These are phyloP conservation scores for Cephalopholis sonnerati DNA, from an alignment of 2,113 vertebrate genomes.

Conservation along the genomic window DNA sequence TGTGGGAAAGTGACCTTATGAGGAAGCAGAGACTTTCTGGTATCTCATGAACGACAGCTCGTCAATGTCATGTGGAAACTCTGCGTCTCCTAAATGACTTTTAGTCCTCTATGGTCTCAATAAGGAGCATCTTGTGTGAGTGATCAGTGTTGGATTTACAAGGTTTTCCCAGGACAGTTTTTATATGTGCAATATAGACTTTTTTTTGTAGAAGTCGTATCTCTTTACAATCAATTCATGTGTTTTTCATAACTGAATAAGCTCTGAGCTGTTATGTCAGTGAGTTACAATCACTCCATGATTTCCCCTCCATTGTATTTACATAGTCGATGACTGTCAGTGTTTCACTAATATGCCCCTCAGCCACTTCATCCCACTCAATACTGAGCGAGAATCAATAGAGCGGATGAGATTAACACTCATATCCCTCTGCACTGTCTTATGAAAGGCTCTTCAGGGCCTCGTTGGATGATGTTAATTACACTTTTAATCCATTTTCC, in stretches of 20 bases:
- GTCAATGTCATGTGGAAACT: neutral
- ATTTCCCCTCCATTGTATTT: slow-evolving; percentile 20
- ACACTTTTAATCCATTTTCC: slow-evolving; percentile 77
- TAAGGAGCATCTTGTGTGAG: neutral
- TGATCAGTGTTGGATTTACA: neutral
- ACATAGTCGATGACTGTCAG: slow-evolving; percentile 36
- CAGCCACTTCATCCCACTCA: slow-evolving; percentile 67
- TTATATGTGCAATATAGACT: neutral
- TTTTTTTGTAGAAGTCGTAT: neutral
- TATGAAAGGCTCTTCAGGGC: slow-evolving; percentile 75
- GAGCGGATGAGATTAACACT: slow-evolving; percentile 72
- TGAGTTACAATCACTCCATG: slow-evolving; percentile 29
- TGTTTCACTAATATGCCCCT: slow-evolving; percentile 54
- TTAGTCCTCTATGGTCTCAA: neutral
- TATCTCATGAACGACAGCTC: neutral
- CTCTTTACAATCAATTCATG: neutral
- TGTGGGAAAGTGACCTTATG: slow-evolving; percentile 16
- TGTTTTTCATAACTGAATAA: neutral
- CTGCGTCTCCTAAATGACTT: neutral
- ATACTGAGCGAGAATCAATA: slow-evolving; percentile 78
- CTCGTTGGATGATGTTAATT: slow-evolving; percentile 76
- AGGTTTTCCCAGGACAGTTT: neutral
- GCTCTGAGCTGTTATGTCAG: slow-evolving; percentile 26
- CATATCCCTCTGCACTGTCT: slow-evolving; percentile 73
- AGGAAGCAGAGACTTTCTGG: neutral